Base-by-base conservation (phyloP, 2,888 invertebrate genomes). In the Trypoxylon attenuatum region DNA sequence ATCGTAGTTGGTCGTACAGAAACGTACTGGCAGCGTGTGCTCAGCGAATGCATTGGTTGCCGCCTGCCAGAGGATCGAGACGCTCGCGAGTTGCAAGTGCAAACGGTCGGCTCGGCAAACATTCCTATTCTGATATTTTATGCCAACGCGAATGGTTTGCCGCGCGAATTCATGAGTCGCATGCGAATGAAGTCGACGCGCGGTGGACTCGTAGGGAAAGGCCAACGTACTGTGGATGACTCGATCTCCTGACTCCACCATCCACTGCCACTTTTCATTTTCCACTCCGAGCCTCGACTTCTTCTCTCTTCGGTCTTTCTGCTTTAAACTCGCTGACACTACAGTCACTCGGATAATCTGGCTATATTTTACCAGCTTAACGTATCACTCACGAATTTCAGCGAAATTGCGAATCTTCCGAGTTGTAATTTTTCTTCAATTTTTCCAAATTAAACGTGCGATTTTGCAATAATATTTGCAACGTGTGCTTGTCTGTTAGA, bases 41-140 rank as follows among this genome's bases (percentile, higher is more conserved):
- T n/a, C n/a, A n/a, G 50, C 61, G 67, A 67, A 54, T 62, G 67
- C 62, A 69, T 67, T 33, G 8, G 33, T 13, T 33, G n/a, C n/a
- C n/a, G n/a, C n/a, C 52, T 21, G 58, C 54, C 64, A 56, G 67
- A 49, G 63, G 50, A 61, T 55, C 54, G 42, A 45, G 19, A 33
- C 19, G 5, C 2, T 33, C 19, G 21, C 13, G 10, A 6, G 41
- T 10, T 19, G 41, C 39, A 25, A 27, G 63, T 39, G 57, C 54
- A 45, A 42, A 55, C 55, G 27, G 29, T 22, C 29, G 33, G 16
- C 27, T 19, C 43, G 58, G 52, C 52, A 63, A 58, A 59, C 63
- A 42, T 64, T 64, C 27, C 68, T 64, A 57, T 59, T 46, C 68
- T 33, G 62, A 67, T 68, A 49, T 43, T 59, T 69, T 67, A 58